Evolutionary conservation across 1,140 invertebrate species (phyloP).

Genomic region (Cotesia vestalis): DNA sequence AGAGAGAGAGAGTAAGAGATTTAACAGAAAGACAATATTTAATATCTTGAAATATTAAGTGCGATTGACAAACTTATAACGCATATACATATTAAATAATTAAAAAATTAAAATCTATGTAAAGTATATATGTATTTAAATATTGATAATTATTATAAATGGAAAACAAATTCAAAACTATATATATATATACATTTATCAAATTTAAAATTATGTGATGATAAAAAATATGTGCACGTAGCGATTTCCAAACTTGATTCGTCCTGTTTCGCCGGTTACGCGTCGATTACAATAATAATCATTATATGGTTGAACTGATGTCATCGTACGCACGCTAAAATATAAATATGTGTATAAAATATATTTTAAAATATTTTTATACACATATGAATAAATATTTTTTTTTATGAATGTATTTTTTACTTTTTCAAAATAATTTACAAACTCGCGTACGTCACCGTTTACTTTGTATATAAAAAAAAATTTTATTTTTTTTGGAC

Average conservation of each 20-base stretch:
- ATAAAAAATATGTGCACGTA: conserved; percentile 20
- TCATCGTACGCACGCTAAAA: conserved; percentile 18
- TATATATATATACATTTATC: conserved; percentile 26
- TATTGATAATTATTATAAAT: conserved; percentile 21
- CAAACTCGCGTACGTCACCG: too few relatives aligned
- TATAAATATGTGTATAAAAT: conserved; percentile 2
- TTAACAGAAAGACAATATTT: conserved; percentile 45
- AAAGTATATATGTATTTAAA: conserved; percentile 26
- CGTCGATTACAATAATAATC: conserved; percentile 7
- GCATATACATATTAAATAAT: conserved; percentile 27
- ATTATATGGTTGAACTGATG: conserved; percentile 3
- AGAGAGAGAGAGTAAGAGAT: conserved; percentile 13
- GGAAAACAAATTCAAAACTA: not conserved
- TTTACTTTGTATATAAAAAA: too few relatives aligned
- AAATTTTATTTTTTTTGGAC: not conserved
- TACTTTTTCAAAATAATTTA: not conserved
- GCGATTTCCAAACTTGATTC: conserved; percentile 21
- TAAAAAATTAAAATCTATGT: conserved; percentile 5
- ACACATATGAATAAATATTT: not conserved
- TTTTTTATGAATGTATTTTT: not conserved
- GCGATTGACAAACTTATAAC: conserved; percentile 12
- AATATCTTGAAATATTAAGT: conserved; percentile 20
- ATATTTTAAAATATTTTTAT: too few relatives aligned
- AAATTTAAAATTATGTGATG: conserved; percentile 13
- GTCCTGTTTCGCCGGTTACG: conserved; percentile 11